Conservation (phyloP, 2,113 vertebrate genomes). For the Ceratotherium simum region DNA sequence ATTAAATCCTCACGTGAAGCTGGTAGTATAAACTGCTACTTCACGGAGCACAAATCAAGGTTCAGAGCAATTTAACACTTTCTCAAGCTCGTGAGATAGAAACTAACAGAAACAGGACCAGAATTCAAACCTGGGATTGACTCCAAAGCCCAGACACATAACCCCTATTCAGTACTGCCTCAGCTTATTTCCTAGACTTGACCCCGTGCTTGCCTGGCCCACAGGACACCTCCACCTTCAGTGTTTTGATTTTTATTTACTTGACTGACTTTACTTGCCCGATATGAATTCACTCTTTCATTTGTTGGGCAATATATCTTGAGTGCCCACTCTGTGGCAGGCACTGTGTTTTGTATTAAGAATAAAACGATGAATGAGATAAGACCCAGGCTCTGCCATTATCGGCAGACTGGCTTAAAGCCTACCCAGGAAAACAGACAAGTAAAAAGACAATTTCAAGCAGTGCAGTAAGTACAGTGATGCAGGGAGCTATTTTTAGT, state of each 20-base stretch:
- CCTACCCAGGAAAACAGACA: neutral
- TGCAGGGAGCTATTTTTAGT: neutral
- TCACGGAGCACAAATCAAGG: neutral
- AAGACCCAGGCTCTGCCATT: neutral
- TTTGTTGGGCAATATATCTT: neutral
- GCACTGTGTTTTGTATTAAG: neutral
- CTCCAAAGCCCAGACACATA: neutral
- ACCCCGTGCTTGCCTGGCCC: neutral
- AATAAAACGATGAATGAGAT: slow-evolving; percentile 22
- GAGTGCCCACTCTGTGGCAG: neutral
- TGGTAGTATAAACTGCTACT: neutral
- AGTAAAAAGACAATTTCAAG: neutral
- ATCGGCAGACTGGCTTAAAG: neutral
- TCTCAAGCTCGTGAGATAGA: neutral
- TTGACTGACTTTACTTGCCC: neutral
- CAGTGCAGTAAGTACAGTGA: neutral
- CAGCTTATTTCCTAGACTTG: neutral
- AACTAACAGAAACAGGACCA: neutral
- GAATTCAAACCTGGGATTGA: neutral
- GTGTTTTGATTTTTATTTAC: slow-evolving; percentile 1
- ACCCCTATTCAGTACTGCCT: neutral
- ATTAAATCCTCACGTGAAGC: neutral
- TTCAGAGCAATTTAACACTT: neutral
- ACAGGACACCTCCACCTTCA: neutral
- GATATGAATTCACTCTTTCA: neutral